These are phyloP conservation scores for Hypotaenidia okinawae DNA, from an alignment of 2,797 vertebrate genomes.

Conservation along the genomic window DNA sequence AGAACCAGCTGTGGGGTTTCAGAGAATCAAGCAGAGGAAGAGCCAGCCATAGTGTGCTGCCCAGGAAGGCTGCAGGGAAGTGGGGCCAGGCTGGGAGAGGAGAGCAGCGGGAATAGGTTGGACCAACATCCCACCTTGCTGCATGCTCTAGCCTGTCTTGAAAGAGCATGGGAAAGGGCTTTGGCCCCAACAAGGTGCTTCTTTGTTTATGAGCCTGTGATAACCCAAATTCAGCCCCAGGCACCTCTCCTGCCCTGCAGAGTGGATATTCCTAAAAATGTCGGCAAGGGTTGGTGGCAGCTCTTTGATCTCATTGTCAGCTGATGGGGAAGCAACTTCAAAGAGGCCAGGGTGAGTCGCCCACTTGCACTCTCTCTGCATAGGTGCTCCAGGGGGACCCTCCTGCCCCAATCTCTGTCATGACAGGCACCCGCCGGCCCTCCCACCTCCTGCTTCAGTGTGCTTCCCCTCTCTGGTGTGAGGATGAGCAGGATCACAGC, in stretches of 20 bases:
- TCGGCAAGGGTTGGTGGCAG: neutral
- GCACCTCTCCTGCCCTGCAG: fast-evolving
- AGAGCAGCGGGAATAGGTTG: neutral
- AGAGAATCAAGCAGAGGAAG: neutral
- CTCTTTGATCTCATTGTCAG: neutral
- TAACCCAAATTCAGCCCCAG: neutral
- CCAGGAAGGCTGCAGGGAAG: fast-evolving
- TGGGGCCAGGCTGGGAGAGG: fast-evolving
- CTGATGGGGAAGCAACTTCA: neutral
- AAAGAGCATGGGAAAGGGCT: fast-evolving
- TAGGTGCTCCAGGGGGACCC: fast-evolving
- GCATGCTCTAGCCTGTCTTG: neutral
- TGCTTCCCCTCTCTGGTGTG: neutral
- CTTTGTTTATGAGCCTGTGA: neutral
- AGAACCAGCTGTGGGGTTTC: neutral
- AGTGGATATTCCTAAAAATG: neutral
- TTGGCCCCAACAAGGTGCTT: neutral
- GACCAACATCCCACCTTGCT: neutral
- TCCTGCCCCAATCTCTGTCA: fast-evolving
- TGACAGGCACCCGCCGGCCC: neutral
- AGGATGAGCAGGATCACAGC: fast-evolving
- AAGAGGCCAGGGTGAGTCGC: neutral
- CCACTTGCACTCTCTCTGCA: neutral
- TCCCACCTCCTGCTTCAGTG: neutral
- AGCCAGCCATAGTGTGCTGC: neutral